These are phyloP conservation scores for Tenthredo notha DNA, from an alignment of 2,888 invertebrate genomes.

Conservation along the genomic window DNA sequence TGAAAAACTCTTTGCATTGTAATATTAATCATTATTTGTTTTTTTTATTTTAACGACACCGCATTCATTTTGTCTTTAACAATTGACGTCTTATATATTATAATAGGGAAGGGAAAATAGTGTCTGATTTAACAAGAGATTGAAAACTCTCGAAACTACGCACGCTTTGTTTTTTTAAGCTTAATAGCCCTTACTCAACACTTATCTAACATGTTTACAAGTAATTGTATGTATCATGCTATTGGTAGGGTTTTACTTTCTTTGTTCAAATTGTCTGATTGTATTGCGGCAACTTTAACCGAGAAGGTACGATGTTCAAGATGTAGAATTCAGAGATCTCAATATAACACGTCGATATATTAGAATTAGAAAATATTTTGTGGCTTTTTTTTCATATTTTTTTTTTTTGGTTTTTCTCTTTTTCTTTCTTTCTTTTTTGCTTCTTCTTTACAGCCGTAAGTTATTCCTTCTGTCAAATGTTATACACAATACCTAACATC, in stretches of 20 bases:
- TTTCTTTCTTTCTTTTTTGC: not conserved
- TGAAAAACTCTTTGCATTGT: not conserved
- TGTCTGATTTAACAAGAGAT: constrained; percentile 42
- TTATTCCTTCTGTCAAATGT: constrained; percentile 1
- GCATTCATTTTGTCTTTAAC: constrained; percentile 43
- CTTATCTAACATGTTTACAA: constrained; percentile 48
- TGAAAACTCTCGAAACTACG: constrained; percentile 41
- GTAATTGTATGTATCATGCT: constrained; percentile 35
- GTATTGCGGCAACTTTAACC: constrained; percentile 39
- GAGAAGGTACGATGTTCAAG: constrained; percentile 29
- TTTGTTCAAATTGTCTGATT: constrained; percentile 49
- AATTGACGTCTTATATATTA: constrained; percentile 33
- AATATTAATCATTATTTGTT: not conserved
- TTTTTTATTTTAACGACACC: not conserved
- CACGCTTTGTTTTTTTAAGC: constrained; percentile 41
- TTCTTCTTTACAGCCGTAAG: not conserved
- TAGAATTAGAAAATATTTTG: constrained; percentile 31
- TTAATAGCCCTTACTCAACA: constrained; percentile 32
- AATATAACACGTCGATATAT: constrained; percentile 25
- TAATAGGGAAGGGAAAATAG: constrained; percentile 44
- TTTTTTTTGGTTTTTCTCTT: not conserved
- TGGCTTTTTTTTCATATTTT: not conserved
- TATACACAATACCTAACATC: constrained; percentile 24
- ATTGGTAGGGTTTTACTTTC: constrained; percentile 31
- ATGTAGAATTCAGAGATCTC: constrained; percentile 13